Conservation (phyloP, 2,888 invertebrate genomes). For the Tanypteryx hageni region DNA sequence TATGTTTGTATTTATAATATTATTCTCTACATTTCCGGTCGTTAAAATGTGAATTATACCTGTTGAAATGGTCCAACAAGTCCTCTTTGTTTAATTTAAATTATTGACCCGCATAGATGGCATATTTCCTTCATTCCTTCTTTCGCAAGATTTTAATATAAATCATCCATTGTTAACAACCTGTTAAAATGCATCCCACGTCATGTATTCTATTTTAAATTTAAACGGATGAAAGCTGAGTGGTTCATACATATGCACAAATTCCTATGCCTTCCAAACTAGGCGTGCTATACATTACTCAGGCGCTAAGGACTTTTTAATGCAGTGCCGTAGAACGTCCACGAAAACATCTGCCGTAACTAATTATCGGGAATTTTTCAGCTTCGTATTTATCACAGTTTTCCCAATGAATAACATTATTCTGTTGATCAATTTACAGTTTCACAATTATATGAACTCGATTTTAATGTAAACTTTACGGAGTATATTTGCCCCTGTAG, state of each 20-base stretch:
- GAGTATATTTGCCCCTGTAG: no score
- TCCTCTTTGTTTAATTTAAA: conserved; percentile 3
- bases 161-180: conserved; percentile 32
- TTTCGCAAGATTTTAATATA: neutral
- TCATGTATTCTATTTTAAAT: conserved; percentile 49
- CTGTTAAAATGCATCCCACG: neutral
- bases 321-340: neutral
- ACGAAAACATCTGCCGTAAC: neutral
- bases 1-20: no score
- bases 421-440: neutral
- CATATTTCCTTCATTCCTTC: neutral
- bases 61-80: no score
- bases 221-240: conserved; percentile 19
- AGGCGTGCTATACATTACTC: neutral
- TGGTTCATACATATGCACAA: conserved; percentile 29
- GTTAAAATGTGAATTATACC: no score
- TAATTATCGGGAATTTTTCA: neutral
- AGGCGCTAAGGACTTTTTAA: neutral
- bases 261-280: neutral
- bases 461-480: no score
- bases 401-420: neutral
- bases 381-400: neutral
- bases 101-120: neutral
- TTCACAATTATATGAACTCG: no score
- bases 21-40: no score